Conservation (phyloP, 2,113 vertebrate species). For the Fulmarus glacialis region DNA sequence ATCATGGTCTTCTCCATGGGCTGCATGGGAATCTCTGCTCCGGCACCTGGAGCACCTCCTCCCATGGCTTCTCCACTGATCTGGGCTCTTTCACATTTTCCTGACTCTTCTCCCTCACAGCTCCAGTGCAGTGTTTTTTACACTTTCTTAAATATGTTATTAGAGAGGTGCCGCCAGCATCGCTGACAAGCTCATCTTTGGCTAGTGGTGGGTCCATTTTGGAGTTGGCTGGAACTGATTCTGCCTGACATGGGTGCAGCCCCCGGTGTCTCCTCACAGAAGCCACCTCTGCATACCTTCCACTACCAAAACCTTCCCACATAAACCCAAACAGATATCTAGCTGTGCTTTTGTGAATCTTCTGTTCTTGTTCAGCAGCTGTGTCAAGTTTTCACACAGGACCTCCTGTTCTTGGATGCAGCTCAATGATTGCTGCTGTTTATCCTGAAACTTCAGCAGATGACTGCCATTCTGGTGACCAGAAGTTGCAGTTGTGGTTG, state of each 20-base stretch:
- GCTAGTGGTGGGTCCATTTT: not conserved
- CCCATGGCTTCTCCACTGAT: not conserved
- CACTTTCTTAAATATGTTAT: not conserved
- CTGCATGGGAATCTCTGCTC: not conserved
- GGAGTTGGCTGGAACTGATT: not conserved
- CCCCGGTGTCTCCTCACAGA: not conserved
- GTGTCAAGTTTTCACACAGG: not conserved
- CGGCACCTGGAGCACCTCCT: not conserved
- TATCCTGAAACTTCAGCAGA: not conserved
- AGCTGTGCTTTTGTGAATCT: not conserved
- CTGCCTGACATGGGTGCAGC: not conserved
- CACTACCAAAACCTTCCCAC: not conserved
- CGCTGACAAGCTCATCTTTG: not conserved
- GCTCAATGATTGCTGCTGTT: not conserved
- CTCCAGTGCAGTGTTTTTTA: not conserved
- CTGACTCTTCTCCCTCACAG: not conserved
- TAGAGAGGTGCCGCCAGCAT: not conserved
- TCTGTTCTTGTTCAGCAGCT: not conserved
- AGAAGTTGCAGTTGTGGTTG: not conserved
- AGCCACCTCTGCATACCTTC: accelerated
- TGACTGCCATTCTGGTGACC: not conserved
- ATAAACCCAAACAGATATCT: not conserved
- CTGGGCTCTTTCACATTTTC: not conserved
- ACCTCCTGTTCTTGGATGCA: not conserved
- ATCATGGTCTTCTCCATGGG: not conserved